These are phyloP conservation scores for Spilarctia lutea DNA, from an alignment of 2,888 invertebrate genomes.

Conservation along the genomic window DNA sequence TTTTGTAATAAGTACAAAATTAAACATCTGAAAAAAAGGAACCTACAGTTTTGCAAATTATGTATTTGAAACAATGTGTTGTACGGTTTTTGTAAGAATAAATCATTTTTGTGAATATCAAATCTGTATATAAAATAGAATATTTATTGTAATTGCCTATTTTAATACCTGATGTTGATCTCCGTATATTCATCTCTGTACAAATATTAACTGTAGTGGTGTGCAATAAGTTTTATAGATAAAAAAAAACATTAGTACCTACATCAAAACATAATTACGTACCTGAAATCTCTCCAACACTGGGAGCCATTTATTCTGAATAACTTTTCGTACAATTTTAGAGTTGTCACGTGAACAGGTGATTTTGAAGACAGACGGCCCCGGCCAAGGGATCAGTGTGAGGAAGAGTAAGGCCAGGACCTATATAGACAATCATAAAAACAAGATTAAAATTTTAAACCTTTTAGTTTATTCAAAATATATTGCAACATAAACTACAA, in stretches of 20 bases:
- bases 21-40: neutral
- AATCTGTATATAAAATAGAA: neutral
- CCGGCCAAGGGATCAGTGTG: conserved; percentile 95
- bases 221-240: too few species aligned
- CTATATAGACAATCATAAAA: conserved; percentile 77
- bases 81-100: neutral
- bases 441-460: neutral
- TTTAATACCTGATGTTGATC: too few species aligned
- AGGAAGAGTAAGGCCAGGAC: conserved; percentile 93
- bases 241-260: too few species aligned
- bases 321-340: conserved; percentile 94
- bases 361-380: conserved; percentile 94
- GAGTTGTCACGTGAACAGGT: conserved; percentile 96
- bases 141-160: too few species aligned
- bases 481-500: neutral
- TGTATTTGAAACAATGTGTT: neutral
- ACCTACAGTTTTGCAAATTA: neutral
- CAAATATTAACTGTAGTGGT: too few species aligned
- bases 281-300: conserved; percentile 94
- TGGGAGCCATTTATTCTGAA: conserved; percentile 96
- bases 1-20: neutral
- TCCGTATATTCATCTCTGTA: too few species aligned
- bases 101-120: neutral
- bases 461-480: neutral
- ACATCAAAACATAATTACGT: conserved; percentile 34